Conservation (phyloP, 2,113 vertebrate genomes). For the Strigops habroptila region DNA sequence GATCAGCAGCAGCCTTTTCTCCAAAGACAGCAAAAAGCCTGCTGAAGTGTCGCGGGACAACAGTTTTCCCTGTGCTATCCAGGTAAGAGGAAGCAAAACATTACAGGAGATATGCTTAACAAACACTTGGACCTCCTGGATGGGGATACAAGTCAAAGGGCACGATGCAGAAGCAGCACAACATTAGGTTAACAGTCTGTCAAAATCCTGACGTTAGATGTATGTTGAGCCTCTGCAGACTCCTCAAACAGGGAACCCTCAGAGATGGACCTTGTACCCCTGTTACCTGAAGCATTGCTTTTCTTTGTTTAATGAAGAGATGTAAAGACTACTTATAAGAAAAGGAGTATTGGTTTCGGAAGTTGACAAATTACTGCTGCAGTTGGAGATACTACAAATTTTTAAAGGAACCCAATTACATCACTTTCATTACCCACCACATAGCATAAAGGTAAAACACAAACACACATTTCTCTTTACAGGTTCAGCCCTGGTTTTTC, state of each 20-base stretch:
- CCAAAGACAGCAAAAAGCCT: not conserved
- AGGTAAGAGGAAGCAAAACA: not conserved
- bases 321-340: not conserved
- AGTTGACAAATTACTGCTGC: not conserved
- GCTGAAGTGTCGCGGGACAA: not conserved
- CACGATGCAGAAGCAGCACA: accelerated
- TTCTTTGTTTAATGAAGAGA: not conserved
- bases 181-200: not conserved
- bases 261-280: not conserved
- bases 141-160: not conserved
- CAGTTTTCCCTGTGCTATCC: not conserved
- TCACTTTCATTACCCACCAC: not conserved
- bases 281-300: not conserved
- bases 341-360: not conserved
- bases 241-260: not conserved
- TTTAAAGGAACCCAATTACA: not conserved
- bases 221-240: not conserved
- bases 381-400: not conserved
- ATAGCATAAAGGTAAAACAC: not conserved
- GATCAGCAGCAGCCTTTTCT: not conserved
- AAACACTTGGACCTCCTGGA: not conserved
- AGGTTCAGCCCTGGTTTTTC: not conserved
- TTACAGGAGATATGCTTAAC: not conserved
- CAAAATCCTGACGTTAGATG: not conserved
- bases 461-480: not conserved